Evolutionary conservation across 2,797 vertebrate species (phyloP).

Genomic region (Danio kyathit): DNA sequence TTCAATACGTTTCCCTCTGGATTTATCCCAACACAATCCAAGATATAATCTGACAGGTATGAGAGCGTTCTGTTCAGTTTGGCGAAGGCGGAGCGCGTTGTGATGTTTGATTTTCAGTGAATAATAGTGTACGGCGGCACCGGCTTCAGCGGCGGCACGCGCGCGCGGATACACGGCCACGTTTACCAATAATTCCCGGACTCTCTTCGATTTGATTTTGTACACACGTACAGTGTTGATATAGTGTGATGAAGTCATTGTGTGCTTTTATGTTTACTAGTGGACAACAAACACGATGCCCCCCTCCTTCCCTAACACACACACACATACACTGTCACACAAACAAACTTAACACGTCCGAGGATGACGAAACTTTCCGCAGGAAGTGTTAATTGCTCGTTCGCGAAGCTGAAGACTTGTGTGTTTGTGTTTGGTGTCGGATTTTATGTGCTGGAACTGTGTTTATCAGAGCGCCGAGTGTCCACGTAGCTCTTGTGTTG

Average conservation of each 20-base stretch:
- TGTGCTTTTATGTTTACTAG: background rate
- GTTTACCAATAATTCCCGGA: conserved; percentile 11
- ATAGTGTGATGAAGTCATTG: background rate
- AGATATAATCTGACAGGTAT: conserved; percentile 85
- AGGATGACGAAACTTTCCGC: background rate
- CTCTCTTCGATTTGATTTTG: background rate
- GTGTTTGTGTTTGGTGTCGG: conserved; percentile 66
- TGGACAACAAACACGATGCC: conserved; percentile 20
- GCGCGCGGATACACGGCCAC: conserved; percentile 67
- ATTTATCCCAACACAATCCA: conserved; percentile 76
- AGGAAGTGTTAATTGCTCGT: background rate
- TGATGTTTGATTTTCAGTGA: conserved; percentile 74
- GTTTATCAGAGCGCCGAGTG: conserved; percentile 21
- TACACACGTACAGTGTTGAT: background rate
- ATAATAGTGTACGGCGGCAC: conserved; percentile 78
- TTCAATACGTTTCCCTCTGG: conserved; percentile 81
- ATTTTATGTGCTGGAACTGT: conserved; percentile 48
- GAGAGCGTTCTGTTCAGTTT: conserved; percentile 70
- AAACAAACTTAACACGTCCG: background rate
- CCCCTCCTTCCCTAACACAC: conserved; percentile 4
- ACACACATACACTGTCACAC: conserved; percentile 5
- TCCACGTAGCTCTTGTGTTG: conserved; percentile 60
- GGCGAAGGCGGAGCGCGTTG: conserved; percentile 62
- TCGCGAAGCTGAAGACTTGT: background rate
- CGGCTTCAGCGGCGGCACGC: conserved; percentile 90